Base-by-base conservation (phyloP, 2,113 vertebrate species). In the Eulemur rufifrons region DNA sequence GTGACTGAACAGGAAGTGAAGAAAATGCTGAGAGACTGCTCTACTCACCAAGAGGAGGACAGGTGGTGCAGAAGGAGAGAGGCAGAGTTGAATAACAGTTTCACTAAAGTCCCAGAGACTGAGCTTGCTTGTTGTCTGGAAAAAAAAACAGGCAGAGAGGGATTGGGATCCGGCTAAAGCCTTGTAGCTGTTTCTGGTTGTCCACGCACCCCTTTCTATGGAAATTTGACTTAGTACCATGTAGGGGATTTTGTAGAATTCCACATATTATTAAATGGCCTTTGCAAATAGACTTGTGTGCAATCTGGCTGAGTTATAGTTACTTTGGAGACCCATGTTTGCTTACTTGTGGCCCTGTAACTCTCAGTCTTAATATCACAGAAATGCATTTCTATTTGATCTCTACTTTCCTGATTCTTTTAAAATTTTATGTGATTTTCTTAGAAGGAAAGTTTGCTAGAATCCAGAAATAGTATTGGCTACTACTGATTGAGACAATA, bases 341-440 rank as follows among this genome's bases (percentile, higher is more conserved):
- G 76, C 93, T 97, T 95, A 66, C 82, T 54, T 56, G 54, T 86
- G 88, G 73, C 32, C 89, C 37, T 81, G n/a, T 80, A 86, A 78
- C 86, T 89, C 89, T 97, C 73, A 61, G n/a, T 45, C 86, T 96
- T 93, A 86, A 56, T 95, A 92, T 86, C 73, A 59, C 15, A 47
- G 47, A 89, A 91, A 93, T 61, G 77, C 63, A 34, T 94, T 96
- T 92, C 50, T 83, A 50, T 76, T 96, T 96, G 71, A 25, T 71
- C 23, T 93, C 54, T 3, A 42, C 23, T 73, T 96, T 91, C 61
- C 66, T 76, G 34, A 66, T 59, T 95, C 77, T 78, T 96, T 97
- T 25, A 91, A 95, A 88, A 69, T 61, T 59, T 88, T 81, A 69
- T 66, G 37, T 82, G 56, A 63, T 91, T 50, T 47, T 87, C 73